A percentile compares a stretch with the other conserved stretches of the same genome.
Conservation (phyloP, 2,888 invertebrate species). For the Cremastinae sp. region DNA sequence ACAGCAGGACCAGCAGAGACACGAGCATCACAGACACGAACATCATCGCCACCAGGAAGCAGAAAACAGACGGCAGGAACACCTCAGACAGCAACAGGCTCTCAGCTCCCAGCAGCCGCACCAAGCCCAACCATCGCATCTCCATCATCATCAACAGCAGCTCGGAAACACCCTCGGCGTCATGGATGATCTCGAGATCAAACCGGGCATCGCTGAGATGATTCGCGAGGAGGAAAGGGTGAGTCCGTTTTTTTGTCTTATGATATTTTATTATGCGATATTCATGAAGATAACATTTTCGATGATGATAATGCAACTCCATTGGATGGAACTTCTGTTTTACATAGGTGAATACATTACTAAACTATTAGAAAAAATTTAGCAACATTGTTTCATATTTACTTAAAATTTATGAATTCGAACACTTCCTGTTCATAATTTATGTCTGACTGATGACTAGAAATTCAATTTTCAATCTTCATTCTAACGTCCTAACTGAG, state of each 20-base stretch:
- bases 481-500: too few species aligned
- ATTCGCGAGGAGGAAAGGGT: constrained; percentile 98
- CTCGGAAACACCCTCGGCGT: constrained; percentile 67
- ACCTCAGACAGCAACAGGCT: constrained; percentile 64
- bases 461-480: too few species aligned
- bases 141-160: constrained; percentile 67
- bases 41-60: constrained; percentile 31
- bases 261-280: neutral
- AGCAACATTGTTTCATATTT: too few species aligned
- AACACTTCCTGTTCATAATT: too few species aligned
- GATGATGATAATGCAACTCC: constrained; percentile 3
- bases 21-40: constrained; percentile 57
- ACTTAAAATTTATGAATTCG: too few species aligned
- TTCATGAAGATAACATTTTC: too few species aligned
- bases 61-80: constrained; percentile 60
- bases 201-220: constrained; percentile 97
- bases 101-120: constrained; percentile 62
- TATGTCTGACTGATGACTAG: too few species aligned
- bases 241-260: constrained; percentile 81
- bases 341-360: too few species aligned
- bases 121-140: constrained; percentile 59
- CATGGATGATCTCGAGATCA: constrained; percentile 92
- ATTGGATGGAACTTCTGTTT: too few species aligned
- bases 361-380: too few species aligned
- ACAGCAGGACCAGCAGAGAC: constrained; percentile 59